Percentiles rank a stretch among this genome's conserved stretches.
phyloP scores from a whole-genome alignment of 2,888 invertebrate genomes.

The Euphydryas editha region DNA sequence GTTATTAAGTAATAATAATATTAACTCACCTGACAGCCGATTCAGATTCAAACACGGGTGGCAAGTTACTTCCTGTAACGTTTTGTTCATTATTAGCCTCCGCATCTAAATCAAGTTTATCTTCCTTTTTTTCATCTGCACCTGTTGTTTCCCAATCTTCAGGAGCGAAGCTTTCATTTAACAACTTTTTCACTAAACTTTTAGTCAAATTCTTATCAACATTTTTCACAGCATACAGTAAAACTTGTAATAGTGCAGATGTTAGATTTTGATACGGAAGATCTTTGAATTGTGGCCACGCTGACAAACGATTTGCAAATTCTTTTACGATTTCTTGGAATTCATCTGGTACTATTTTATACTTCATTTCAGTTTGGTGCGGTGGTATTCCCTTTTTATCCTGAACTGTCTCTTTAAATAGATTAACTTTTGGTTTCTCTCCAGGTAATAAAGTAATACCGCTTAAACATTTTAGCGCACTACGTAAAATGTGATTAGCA shows the following conservation, averaged over 20 bases:
- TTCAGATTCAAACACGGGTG: conserved; percentile 86
- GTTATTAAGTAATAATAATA: background rate
- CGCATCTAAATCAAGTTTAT: conserved; percentile 51
- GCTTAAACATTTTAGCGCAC: conserved; percentile 87
- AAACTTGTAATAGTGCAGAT: conserved; percentile 88
- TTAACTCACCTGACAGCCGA: conserved; percentile 79
- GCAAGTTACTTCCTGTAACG: conserved; percentile 57
- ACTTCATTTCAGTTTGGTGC: conserved; percentile 68
- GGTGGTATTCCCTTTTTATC: conserved; percentile 67
- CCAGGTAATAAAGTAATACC: conserved; percentile 84
- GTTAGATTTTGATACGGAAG: conserved; percentile 87
- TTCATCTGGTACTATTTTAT: conserved; percentile 81
- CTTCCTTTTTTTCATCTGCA: conserved; percentile 55
- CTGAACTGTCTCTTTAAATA: conserved; percentile 58
- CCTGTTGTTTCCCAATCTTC: conserved; percentile 62
- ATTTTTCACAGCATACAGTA: conserved; percentile 85
- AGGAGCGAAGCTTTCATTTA: conserved; percentile 85
- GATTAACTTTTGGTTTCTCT: conserved; percentile 72
- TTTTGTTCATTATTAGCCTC: conserved; percentile 38
- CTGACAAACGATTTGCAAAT: conserved; percentile 84
- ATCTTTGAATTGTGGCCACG: conserved; percentile 91
- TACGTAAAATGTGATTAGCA: conserved; percentile 90
- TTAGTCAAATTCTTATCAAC: conserved; percentile 82
- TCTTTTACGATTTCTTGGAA: conserved; percentile 86
- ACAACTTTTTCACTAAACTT: conserved; percentile 83